These are phyloP conservation scores for Pterocles burchelli DNA, from an alignment of 2,113 vertebrate species.

Conservation along the genomic window DNA sequence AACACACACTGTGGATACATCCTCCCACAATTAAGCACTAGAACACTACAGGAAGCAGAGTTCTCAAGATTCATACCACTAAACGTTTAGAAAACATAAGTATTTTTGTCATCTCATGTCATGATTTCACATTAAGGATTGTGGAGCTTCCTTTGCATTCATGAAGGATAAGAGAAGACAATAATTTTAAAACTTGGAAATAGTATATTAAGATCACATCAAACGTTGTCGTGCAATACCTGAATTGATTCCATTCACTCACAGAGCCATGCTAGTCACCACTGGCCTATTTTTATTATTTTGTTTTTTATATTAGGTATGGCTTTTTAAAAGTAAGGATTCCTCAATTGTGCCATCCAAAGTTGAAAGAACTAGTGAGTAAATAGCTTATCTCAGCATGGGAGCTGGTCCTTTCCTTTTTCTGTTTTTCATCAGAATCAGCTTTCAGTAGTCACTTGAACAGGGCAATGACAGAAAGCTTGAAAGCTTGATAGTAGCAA, in stretches of 20 bases:
- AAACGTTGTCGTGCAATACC: neutral
- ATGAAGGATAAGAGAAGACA: neutral
- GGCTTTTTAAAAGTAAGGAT: neutral
- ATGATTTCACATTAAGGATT: neutral
- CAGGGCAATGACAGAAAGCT: neutral
- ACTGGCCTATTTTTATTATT: neutral
- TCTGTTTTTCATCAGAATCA: neutral
- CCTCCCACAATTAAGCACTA: slow-evolving; percentile 12
- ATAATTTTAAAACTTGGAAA: neutral
- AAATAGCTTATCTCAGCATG: neutral
- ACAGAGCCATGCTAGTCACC: neutral
- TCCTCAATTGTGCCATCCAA: neutral
- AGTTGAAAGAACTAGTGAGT: neutral
- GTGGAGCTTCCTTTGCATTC: neutral
- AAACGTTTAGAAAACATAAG: neutral
- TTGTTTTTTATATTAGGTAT: neutral
- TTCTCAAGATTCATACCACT: neutral
- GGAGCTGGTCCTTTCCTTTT: neutral
- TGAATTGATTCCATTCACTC: neutral
- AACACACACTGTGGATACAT: neutral
- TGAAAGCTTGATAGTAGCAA: neutral
- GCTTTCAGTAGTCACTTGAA: neutral
- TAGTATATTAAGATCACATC: neutral
- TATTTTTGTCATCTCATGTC: neutral
- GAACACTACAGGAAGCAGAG: neutral